Conservation (phyloP, 2,797 vertebrate genomes). For the Ctenosaura bakeri region DNA sequence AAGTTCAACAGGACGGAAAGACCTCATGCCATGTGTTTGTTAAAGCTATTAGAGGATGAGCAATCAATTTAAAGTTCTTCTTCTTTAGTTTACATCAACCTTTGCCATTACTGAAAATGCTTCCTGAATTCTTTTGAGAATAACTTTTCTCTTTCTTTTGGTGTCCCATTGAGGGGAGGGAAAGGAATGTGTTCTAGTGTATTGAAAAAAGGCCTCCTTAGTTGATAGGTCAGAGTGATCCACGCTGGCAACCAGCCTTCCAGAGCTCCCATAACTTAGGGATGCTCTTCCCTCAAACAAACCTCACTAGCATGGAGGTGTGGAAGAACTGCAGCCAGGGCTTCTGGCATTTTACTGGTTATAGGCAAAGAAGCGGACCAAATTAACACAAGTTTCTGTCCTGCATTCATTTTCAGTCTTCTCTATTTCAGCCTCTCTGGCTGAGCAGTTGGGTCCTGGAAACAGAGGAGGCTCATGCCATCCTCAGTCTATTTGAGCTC, state of each 20-base stretch:
- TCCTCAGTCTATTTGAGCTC: neutral
- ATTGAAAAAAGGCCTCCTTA: neutral
- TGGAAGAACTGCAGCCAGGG: neutral
- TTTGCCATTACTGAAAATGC: neutral
- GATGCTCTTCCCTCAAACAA: neutral
- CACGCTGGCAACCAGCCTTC: neutral
- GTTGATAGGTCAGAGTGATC: neutral
- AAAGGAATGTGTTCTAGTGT: neutral
- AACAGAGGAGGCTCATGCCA: neutral
- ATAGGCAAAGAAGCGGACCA: neutral
- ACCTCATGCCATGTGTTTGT: slow-evolving; percentile 33
- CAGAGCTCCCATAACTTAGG: neutral
- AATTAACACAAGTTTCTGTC: neutral
- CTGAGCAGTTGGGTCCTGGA: neutral
- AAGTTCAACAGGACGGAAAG: slow-evolving; percentile 40
- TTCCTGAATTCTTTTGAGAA: slow-evolving; percentile 7
- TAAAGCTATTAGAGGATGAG: slow-evolving; percentile 58
- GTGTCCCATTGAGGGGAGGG: neutral
- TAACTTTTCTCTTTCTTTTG: neutral
- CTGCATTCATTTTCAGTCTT: neutral
- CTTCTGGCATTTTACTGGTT: neutral
- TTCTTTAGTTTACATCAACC: slow-evolving; percentile 24
- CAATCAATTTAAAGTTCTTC: slow-evolving; percentile 46
- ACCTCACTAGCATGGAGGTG: too few relatives aligned
- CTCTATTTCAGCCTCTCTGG: neutral